These are phyloP conservation scores for Gnatocerus cornutus DNA, from an alignment of 2,888 invertebrate genomes.

Conservation along the genomic window DNA sequence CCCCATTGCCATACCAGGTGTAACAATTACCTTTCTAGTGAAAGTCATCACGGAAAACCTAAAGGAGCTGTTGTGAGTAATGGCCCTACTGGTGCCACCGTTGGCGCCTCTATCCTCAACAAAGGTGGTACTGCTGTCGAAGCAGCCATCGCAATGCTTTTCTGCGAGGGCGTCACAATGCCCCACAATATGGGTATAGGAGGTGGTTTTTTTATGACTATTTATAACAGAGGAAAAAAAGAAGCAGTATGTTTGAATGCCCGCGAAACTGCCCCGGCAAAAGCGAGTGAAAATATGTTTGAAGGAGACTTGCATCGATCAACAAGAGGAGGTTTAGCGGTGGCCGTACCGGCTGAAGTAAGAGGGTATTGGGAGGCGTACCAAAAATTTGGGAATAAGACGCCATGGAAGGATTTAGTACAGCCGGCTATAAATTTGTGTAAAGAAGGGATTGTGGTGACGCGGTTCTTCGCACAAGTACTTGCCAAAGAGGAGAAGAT, in stretches of 20 bases:
- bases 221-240: constrained; percentile 69
- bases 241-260: constrained; percentile 74
- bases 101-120: constrained; percentile 83
- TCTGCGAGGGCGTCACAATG: constrained; percentile 90
- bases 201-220: constrained; percentile 90
- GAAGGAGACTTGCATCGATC: constrained; percentile 50
- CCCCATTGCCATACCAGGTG: too few relatives aligned
- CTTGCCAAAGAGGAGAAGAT: too few relatives aligned
- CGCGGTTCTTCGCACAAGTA: too few relatives aligned
- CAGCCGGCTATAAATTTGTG: constrained; percentile 86
- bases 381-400: constrained; percentile 78
- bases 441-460: constrained; percentile 79
- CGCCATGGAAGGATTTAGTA: constrained; percentile 87
- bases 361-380: constrained; percentile 88
- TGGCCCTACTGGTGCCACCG: constrained; percentile 82
- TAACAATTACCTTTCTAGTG: too few relatives aligned
- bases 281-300: constrained; percentile 81
- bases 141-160: constrained; percentile 87
- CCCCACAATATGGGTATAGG: constrained; percentile 92
- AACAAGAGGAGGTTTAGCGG: constrained; percentile 77
- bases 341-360: constrained; percentile 94
- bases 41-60: not conserved
- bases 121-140: constrained; percentile 87
- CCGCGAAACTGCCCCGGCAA: constrained; percentile 84
- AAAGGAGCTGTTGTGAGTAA: constrained; percentile 82